These are phyloP conservation scores for Melanotaenia nigrans DNA, from an alignment of 2,797 vertebrate genomes.

Conservation along the genomic window DNA sequence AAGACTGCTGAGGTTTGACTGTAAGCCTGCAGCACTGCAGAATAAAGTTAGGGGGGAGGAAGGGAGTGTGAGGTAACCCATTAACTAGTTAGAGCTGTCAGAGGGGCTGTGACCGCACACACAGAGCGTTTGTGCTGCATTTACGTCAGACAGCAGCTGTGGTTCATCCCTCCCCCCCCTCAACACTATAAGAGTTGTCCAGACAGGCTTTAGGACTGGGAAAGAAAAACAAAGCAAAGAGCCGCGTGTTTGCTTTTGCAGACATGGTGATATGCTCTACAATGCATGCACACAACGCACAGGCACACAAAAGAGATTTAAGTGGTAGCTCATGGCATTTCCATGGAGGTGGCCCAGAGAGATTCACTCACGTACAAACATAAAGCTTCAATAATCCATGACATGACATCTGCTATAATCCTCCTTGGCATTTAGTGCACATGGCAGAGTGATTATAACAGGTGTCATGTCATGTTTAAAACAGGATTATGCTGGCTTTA, in stretches of 20 bases:
- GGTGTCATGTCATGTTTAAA: constrained; percentile 76
- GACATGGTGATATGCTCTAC: constrained; percentile 42
- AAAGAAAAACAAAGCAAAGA: constrained; percentile 65
- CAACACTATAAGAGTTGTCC: constrained; percentile 52
- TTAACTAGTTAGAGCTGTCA: constrained; percentile 75
- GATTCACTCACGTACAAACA: constrained; percentile 45
- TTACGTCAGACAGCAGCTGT: constrained; percentile 83
- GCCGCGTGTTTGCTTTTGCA: constrained; percentile 54
- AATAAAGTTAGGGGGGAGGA: constrained; percentile 33
- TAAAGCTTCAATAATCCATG: constrained; percentile 68
- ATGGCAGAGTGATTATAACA: constrained; percentile 68
- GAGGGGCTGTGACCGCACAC: constrained; percentile 77
- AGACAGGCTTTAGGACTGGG: constrained; percentile 59
- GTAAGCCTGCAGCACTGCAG: constrained; percentile 33
- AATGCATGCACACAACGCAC: constrained; percentile 43
- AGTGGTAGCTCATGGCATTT: constrained; percentile 44
- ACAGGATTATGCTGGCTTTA: constrained; percentile 66
- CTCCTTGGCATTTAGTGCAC: constrained; percentile 67
- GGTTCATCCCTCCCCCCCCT: constrained; percentile 46
- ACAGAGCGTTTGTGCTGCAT: constrained; percentile 81
- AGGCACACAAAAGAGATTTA: constrained; percentile 58
- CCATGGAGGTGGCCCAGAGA: constrained; percentile 44
- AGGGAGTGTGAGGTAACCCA: constrained; percentile 69
- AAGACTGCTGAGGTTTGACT: constrained; percentile 39
- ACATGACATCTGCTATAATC: constrained; percentile 75